Conservation (phyloP, 2,797 vertebrate genomes). For the Oophaga sylvatica region DNA sequence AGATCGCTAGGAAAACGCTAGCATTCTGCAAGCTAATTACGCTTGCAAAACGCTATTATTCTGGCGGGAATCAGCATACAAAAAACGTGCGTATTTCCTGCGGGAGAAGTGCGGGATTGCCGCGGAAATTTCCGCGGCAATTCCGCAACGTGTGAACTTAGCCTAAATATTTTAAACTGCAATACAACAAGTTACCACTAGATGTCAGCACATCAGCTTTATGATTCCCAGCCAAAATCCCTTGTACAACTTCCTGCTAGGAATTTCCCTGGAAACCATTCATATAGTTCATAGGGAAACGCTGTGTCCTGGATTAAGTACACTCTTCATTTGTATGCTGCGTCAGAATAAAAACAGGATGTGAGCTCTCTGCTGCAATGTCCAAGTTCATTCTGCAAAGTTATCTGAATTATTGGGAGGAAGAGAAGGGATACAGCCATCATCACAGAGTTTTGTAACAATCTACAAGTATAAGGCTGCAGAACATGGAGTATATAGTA, state of each 20-base stretch:
- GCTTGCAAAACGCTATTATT: too few species aligned
- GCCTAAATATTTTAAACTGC: not conserved
- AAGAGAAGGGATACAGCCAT: not conserved
- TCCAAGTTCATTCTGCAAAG: not conserved
- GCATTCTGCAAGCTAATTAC: too few species aligned
- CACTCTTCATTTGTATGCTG: not conserved
- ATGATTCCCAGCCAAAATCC: not conserved
- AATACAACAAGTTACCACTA: not conserved
- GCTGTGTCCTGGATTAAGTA: not conserved
- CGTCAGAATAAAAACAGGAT: not conserved
- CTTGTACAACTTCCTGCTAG: not conserved
- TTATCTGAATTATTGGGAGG: not conserved
- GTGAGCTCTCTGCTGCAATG: too few species aligned
- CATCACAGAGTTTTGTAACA: too few species aligned
- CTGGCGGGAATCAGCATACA: too few species aligned
- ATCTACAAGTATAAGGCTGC: too few species aligned
- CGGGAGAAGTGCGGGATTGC: too few species aligned
- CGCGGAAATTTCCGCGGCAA: too few species aligned
- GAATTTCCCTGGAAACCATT: conserved; percentile 11
- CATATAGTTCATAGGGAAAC: not conserved
- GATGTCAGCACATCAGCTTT: conserved; percentile 2
- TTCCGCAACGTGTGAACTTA: too few species aligned
- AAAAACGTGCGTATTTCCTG: too few species aligned
- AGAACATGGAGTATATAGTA: too few species aligned
- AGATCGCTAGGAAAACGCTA: too few species aligned